A percentile compares a stretch with the other conserved stretches of the same genome.
These are phyloP conservation scores for Gobio gobio DNA, from an alignment of 2,113 vertebrate species.

Conservation along the genomic window DNA sequence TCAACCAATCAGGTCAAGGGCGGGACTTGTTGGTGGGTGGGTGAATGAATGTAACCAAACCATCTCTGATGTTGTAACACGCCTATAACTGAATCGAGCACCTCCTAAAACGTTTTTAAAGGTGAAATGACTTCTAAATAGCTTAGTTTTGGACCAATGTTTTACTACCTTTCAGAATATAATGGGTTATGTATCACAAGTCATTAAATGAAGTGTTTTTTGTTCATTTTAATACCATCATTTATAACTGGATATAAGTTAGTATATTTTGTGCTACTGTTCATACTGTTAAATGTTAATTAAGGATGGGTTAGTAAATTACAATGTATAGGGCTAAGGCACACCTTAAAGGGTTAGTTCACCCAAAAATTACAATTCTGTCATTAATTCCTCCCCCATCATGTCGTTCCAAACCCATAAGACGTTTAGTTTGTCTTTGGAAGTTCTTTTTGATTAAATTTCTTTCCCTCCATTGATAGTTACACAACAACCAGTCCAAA, in stretches of 20 bases:
- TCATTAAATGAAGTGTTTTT: not conserved
- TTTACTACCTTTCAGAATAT: not conserved
- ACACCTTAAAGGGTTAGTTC: no score
- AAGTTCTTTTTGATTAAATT: no score
- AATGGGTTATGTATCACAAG: not conserved
- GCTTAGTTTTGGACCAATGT: not conserved
- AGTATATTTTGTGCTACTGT: not conserved
- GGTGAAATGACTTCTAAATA: not conserved
- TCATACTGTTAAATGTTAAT: not conserved
- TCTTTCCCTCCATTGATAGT: no score
- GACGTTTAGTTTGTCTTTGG: no score
- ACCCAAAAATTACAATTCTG: no score
- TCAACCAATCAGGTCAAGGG: not conserved
- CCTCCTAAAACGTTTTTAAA: not conserved
- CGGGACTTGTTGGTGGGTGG: not conserved
- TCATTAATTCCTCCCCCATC: no score
- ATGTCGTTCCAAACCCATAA: no score
- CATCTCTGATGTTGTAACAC: no score
- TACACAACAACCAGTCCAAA: no score
- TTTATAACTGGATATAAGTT: not conserved
- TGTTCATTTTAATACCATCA: not conserved
- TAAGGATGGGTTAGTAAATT: not conserved
- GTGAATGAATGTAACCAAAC: not conserved
- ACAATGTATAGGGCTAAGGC: not conserved
- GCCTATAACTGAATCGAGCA: not conserved